Evolutionary conservation across 2,113 vertebrate species (phyloP), one percentile per base, ranked within the genome.

Genomic region (Ornithorhynchus anatinus): DNA sequence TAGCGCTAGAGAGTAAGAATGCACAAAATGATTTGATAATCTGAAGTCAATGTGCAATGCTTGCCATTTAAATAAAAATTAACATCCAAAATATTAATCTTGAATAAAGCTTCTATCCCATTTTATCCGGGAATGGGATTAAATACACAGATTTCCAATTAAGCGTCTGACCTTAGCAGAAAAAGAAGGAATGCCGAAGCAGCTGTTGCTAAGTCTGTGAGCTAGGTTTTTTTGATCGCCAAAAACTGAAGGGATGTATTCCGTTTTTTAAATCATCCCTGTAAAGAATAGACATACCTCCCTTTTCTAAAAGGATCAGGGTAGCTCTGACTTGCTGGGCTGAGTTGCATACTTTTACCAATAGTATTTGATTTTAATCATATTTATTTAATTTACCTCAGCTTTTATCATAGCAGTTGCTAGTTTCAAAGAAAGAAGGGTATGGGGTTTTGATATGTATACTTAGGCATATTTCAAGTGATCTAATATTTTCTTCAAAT

Each of bases 131-230:
- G 31, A 40, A 3, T 75, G 47, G 45, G 45, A 36, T n/a, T 77
- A 48, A 69, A 77, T 59, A 32, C 67, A 79, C 6, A 73, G 43
- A 12, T 59, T 77, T 75, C 74, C 54, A 73, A 33, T 70, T 74
- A 77, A 74, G 75, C 22, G 56, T 22, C 74, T 69, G n/a, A n/a
- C n/a, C n/a, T n/a, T n/a, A n/a, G n/a, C n/a, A n/a, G n/a, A n/a
- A n/a, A n/a, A n/a, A n/a, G n/a, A n/a, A n/a, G n/a, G n/a, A n/a
- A n/a, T n/a, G n/a, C n/a, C n/a, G n/a, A n/a, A n/a, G n/a, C n/a
- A n/a, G n/a, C n/a, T n/a, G n/a, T n/a, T n/a, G n/a, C n/a, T n/a
- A n/a, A n/a, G n/a, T n/a, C n/a, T n/a, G n/a, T n/a, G n/a, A n/a
- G n/a, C n/a, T n/a, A n/a, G n/a, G n/a, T n/a, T n/a, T n/a, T n/a